A percentile compares a stretch with the other conserved stretches of the same genome.
phyloP scores from a whole-genome alignment of 2,113 vertebrate species.

The Podarcis raffonei region DNA sequence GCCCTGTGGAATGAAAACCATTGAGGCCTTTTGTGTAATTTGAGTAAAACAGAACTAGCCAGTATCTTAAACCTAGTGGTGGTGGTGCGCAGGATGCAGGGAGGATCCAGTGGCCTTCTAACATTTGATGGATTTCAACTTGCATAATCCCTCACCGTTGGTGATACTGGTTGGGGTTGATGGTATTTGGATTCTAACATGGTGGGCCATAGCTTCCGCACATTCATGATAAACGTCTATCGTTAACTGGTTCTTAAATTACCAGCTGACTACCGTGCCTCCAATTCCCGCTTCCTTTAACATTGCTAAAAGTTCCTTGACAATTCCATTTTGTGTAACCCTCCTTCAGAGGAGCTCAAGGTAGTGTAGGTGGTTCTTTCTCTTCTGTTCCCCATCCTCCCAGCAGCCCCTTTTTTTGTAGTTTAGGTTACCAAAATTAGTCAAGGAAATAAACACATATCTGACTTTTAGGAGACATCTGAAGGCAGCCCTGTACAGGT shows the following conservation, averaged over 20 bases:
- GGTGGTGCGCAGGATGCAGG: too few species aligned
- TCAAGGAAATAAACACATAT: too few species aligned
- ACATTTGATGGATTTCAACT: too few species aligned
- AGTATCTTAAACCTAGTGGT: background rate
- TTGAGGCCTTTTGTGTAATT: background rate
- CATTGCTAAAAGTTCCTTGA: background rate
- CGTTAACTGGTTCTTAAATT: background rate
- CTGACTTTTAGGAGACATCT: too few species aligned
- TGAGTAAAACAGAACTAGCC: background rate
- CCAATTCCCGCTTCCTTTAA: background rate
- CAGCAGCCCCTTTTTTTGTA: too few species aligned
- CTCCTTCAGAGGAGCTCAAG: background rate
- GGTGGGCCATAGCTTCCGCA: too few species aligned
- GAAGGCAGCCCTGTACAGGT: too few species aligned
- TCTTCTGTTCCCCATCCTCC: background rate
- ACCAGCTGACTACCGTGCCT: background rate
- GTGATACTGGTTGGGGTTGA: too few species aligned
- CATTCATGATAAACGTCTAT: too few species aligned
- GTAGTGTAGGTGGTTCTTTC: background rate
- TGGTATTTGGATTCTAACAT: too few species aligned
- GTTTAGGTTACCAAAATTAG: background rate
- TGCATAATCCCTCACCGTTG: too few species aligned
- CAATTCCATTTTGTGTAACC: background rate
- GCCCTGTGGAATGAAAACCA: background rate
- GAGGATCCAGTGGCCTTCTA: too few species aligned